Percentiles rank a stretch among this genome's conserved stretches.
phyloP scores from a whole-genome alignment of 2,888 invertebrate genomes.

The Temnothorax unifasciatus region DNA sequence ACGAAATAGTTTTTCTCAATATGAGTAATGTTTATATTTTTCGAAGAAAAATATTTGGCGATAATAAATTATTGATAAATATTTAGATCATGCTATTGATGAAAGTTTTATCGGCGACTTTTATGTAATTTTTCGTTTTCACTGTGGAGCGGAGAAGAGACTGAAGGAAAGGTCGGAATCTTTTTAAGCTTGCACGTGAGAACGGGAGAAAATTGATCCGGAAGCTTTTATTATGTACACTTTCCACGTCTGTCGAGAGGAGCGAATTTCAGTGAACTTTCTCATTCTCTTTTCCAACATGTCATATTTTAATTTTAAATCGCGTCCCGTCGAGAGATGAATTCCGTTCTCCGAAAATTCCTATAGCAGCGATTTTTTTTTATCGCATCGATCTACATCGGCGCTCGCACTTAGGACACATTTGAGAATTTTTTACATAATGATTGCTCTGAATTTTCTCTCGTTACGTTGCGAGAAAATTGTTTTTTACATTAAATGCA shows the following conservation, averaged over 20 bases:
- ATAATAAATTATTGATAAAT: neutral
- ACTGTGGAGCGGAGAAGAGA: neutral
- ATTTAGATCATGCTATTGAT: neutral
- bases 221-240: conserved; percentile 54
- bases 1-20: neutral
- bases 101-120: conserved; percentile 17
- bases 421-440: neutral
- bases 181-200: conserved; percentile 2
- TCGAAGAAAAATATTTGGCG: neutral
- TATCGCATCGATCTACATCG: neutral
- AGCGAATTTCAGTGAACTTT: conserved; percentile 15
- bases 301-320: conserved; percentile 52
- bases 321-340: neutral
- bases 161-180: neutral
- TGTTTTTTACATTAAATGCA: neutral
- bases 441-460: neutral
- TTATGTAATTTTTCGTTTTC: neutral
- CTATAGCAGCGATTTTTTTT: conserved; percentile 8
- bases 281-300: neutral
- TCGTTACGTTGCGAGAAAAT: neutral
- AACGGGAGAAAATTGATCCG: conserved; percentile 53
- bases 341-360: neutral
- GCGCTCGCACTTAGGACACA: neutral
- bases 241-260: conserved; percentile 31
- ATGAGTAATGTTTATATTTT: neutral